Conservation (phyloP, 2,888 invertebrate genomes). For the Boloria euphrosyne region DNA sequence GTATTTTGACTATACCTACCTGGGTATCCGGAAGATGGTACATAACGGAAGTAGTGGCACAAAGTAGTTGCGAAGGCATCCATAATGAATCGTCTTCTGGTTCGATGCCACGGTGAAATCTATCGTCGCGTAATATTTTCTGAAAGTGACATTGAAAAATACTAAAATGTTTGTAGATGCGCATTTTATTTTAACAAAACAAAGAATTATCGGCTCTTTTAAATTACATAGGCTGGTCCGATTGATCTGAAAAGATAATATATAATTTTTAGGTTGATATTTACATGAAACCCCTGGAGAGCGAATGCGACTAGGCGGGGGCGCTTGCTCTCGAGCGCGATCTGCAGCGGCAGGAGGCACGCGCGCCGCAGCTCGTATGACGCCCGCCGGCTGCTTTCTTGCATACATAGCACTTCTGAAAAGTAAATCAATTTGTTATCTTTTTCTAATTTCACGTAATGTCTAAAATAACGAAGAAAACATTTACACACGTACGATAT, state of each 20-base stretch:
- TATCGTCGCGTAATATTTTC: slow-evolving; percentile 95
- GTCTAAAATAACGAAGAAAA: neutral
- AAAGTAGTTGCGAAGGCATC: slow-evolving; percentile 95
- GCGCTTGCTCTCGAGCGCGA: slow-evolving; percentile 93
- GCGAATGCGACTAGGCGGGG: slow-evolving; percentile 92
- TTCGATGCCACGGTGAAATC: slow-evolving; percentile 94
- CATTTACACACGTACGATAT: neutral
- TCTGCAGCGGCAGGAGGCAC: slow-evolving; percentile 92
- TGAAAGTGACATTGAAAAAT: slow-evolving; percentile 59
- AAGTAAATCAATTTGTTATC: slow-evolving; percentile 7
- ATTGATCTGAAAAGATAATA: neutral
- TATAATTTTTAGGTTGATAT: slow-evolving; percentile 51
- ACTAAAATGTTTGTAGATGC: neutral
- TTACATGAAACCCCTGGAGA: slow-evolving; percentile 94
- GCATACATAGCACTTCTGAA: slow-evolving; percentile 90
- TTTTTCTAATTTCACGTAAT: neutral
- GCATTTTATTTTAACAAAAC: too few relatives aligned
- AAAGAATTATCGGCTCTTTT: too few relatives aligned
- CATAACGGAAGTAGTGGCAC: slow-evolving; percentile 90
- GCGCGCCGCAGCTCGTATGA: slow-evolving; percentile 92
- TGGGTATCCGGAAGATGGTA: slow-evolving; percentile 94
- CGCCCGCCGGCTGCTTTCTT: slow-evolving; percentile 90
- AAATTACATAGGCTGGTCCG: too few relatives aligned
- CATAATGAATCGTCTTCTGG: slow-evolving; percentile 96
- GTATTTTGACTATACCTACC: slow-evolving; percentile 72